Evolutionary conservation across 2,113 vertebrate genomes (phyloP).

Genomic region (Apodemus sylvaticus): DNA sequence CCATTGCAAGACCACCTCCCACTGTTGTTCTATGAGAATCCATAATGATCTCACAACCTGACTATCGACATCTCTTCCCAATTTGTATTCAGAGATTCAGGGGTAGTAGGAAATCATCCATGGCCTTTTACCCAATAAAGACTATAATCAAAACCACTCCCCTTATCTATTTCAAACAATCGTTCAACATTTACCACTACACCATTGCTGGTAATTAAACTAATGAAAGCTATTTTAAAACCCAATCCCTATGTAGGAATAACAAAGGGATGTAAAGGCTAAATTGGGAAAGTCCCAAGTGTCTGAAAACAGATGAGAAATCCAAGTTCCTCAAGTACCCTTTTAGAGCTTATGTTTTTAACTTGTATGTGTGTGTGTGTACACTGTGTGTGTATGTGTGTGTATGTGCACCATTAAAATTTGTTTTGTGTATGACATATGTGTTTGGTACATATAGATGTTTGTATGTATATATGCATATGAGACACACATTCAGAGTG

Average conservation of each 20-base stretch:
- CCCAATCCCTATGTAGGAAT: background rate
- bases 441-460: background rate
- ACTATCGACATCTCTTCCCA: background rate
- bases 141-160: background rate
- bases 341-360: background rate
- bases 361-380: too few species aligned
- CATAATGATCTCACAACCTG: background rate
- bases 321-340: background rate
- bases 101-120: background rate
- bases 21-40: background rate
- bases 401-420: background rate
- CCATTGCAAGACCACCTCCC: background rate
- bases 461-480: background rate
- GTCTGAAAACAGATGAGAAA: background rate
- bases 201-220: background rate
- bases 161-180: background rate
- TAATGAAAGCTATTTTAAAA: background rate
- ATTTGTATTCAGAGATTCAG: background rate
- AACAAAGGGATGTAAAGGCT: background rate
- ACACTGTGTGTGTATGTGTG: too few species aligned
- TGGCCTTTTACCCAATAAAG: background rate
- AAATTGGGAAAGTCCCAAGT: constrained; percentile 29
- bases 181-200: background rate
- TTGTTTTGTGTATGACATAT: background rate
- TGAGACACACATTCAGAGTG: background rate